Evolutionary conservation across 35 echinoderm and acorn worm species (phyloP), one percentile per base, ranked within the genome.

Genomic region (Stichopus chloronotus): DNA sequence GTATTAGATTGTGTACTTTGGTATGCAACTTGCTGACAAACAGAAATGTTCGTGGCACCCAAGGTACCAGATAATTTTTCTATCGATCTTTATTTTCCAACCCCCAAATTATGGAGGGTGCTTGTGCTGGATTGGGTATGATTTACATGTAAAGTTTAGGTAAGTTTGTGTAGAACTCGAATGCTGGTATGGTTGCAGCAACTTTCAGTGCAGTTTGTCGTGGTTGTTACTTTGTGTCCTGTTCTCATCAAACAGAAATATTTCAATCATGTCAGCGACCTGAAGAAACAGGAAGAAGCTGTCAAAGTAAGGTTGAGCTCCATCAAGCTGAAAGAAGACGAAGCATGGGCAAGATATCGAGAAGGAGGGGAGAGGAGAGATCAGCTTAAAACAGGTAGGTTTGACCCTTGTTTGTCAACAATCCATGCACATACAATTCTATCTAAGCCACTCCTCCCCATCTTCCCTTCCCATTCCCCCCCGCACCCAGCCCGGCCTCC

Each of bases 201-300:
- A 43, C 30, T 43, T 43, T 43, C 30, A 43, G 30, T 43, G 30
- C 3, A 43, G 3, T 3, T 43, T 43, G 30, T 43, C 3, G 1
- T 43, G 30, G 30, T 43, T 43, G 30, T 3, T 43, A 43, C 3
- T 43, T 43, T 43, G 30, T 43, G 30, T 43, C 30, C 30, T 43
- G 3, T 23, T 78, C 63, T 24, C 21, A 53, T 14, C 10, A 20
- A 89, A 43, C 71, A 96, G 95, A 96, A 96, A 96, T 83, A 93
- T 91, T 98, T 95, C 76, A 93, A 93, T 23, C 78, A 94, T 30
- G 94, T 94, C 14, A 92, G 88, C 25, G 54, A 72, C n/a, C 65
- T 94, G 78, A 98, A 94, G 65, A 65, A 78, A 5, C 91, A 95
- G 25, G 96, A 98, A 59, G 92, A 98, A 57, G 84, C 92, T 14